These are phyloP conservation scores for Balanococcus diminutus DNA, from an alignment of 2,888 invertebrate species.

Conservation along the genomic window DNA sequence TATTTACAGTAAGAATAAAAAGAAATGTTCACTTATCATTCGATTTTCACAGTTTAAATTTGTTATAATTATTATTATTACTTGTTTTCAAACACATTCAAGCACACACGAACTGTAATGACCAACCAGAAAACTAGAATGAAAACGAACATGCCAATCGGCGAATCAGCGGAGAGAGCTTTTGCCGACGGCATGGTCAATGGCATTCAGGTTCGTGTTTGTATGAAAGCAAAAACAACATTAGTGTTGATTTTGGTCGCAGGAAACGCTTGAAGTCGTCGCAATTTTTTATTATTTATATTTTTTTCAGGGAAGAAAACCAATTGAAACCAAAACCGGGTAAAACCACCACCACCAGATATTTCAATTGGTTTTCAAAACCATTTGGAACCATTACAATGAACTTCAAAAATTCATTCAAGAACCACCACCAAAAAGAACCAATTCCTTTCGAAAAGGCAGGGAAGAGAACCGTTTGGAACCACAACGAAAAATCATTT, in stretches of 20 bases:
- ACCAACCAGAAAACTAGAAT: conserved; percentile 21
- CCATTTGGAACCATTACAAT: too few species aligned
- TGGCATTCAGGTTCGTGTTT: not conserved
- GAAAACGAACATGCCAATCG: not conserved
- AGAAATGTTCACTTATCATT: not conserved
- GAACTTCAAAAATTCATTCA: too few species aligned
- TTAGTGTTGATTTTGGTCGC: not conserved
- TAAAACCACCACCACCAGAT: too few species aligned
- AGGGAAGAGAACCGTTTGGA: too few species aligned
- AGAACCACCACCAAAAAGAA: too few species aligned
- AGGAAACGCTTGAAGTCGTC: too few species aligned
- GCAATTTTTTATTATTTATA: too few species aligned
- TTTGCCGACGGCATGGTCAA: not conserved
- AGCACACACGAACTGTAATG: not conserved
- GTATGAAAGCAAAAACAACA: not conserved
- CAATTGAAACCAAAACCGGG: too few species aligned
- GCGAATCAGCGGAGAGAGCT: conserved; percentile 14
- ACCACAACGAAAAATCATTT: too few species aligned
- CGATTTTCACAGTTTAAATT: not conserved
- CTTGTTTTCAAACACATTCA: conserved; percentile 2
- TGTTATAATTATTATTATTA: not conserved
- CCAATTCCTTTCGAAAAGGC: too few species aligned
- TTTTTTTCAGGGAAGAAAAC: too few species aligned
- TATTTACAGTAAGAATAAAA: not conserved
- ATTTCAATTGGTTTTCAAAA: too few species aligned